phyloP scores from a whole-genome alignment of 2,888 invertebrate species.

The Gisinianus flammeolus region DNA sequence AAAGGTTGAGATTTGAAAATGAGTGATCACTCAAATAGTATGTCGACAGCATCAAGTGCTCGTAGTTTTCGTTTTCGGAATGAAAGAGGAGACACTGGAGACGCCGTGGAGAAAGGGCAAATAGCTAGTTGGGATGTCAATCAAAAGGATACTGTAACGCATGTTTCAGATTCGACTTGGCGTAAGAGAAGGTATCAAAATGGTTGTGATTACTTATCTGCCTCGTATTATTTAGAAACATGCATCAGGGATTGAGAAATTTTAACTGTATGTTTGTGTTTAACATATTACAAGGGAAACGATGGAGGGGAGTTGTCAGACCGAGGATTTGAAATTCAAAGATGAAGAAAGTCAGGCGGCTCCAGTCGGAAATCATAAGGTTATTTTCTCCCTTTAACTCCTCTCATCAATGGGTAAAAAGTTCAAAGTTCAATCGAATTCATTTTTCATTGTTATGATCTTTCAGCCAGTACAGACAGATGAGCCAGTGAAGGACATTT shows the following conservation, averaged over 20 bases:
- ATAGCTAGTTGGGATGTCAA: conserved; percentile 20
- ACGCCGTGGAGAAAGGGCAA: not conserved
- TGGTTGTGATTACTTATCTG: not conserved
- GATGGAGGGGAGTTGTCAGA: conserved; percentile 37
- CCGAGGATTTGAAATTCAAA: conserved; percentile 43
- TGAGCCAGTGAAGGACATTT: not conserved
- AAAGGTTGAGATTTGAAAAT: no score
- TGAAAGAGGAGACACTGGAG: conserved; percentile 7
- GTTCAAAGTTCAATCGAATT: no score
- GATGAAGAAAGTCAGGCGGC: conserved; percentile 43
- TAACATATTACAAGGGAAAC: conserved; percentile 37
- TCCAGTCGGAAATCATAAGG: conserved; percentile 35
- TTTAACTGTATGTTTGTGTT: not conserved
- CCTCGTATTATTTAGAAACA: not conserved
- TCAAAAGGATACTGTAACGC: not conserved
- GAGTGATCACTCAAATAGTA: no score
- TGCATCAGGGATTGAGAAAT: not conserved
- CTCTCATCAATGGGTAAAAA: no score
- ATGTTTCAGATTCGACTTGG: conserved; percentile 48
- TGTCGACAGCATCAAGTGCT: not conserved
- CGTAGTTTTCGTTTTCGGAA: not conserved
- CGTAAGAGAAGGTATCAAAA: conserved; percentile 42
- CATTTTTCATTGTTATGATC: no score
- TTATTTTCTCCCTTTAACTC: not conserved
- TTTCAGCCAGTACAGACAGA: conserved; percentile 39